Conservation (phyloP, 53 echinoderm and acorn worm genomes). For the Antedon mediterranea region DNA sequence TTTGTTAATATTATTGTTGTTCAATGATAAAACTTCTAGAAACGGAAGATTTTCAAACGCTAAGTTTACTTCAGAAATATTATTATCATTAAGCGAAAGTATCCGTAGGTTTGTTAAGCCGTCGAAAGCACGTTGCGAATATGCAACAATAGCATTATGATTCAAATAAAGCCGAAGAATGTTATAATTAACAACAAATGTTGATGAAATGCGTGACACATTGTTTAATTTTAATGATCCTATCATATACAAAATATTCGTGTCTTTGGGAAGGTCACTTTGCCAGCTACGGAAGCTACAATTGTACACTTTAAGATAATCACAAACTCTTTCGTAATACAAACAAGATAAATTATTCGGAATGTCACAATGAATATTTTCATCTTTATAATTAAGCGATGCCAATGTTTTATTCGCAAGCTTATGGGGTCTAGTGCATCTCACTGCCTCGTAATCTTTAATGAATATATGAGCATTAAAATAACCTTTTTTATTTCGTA, state of each 20-base stretch:
- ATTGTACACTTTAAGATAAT: neutral
- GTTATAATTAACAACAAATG: neutral
- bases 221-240: neutral
- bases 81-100: neutral
- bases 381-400: neutral
- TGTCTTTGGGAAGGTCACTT: neutral
- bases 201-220: neutral
- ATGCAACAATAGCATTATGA: constrained; percentile 2
- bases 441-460: neutral
- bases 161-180: constrained; percentile 6
- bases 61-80: neutral
- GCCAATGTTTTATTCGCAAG: neutral
- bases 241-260: neutral
- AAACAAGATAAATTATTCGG: neutral
- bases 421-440: neutral
- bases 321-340: neutral
- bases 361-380: neutral
- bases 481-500: neutral
- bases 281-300: neutral
- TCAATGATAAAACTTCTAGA: neutral
- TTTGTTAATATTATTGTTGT: neutral
- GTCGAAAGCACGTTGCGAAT: constrained; percentile 3
- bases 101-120: constrained; percentile 6
- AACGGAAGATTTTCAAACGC: neutral
- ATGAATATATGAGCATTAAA: neutral